phyloP scores from a whole-genome alignment of 1,140 invertebrate species.

The Brachionus sp. region DNA sequence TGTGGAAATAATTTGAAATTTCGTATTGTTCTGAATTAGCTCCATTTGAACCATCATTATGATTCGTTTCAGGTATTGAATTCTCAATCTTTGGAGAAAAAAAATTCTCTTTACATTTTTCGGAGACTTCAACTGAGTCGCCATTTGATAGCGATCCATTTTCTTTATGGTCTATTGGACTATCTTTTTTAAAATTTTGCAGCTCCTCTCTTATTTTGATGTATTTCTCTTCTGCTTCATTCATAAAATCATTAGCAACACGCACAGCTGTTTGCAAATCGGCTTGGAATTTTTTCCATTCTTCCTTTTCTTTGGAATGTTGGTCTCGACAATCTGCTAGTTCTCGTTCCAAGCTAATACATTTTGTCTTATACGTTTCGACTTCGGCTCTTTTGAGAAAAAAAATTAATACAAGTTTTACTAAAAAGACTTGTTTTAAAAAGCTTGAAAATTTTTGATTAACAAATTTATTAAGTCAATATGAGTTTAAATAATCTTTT shows the following conservation, averaged over 20 bases:
- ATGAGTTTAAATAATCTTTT: too few relatives aligned
- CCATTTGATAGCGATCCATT: neutral
- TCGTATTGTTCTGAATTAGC: neutral
- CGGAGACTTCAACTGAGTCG: neutral
- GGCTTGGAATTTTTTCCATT: conserved; percentile 43
- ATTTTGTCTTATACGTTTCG: conserved; percentile 19
- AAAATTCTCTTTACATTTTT: neutral
- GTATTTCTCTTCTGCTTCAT: conserved; percentile 34
- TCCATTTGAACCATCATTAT: neutral
- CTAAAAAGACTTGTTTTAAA: too few relatives aligned
- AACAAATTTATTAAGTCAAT: too few relatives aligned
- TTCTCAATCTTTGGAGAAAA: neutral
- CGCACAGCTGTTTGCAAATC: conserved; percentile 44
- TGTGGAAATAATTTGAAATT: neutral
- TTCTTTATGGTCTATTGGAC: neutral
- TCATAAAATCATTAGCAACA: conserved; percentile 45
- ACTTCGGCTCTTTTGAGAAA: neutral
- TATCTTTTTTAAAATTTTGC: neutral
- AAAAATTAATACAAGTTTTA: too few relatives aligned
- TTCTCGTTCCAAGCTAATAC: neutral
- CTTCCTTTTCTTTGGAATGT: conserved; percentile 22
- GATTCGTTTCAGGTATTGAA: neutral
- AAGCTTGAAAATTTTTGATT: too few relatives aligned
- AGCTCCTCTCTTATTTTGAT: neutral
- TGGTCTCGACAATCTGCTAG: neutral